Conservation (phyloP, 2,888 invertebrate species). For the Hirtodrosophila histrioides region DNA sequence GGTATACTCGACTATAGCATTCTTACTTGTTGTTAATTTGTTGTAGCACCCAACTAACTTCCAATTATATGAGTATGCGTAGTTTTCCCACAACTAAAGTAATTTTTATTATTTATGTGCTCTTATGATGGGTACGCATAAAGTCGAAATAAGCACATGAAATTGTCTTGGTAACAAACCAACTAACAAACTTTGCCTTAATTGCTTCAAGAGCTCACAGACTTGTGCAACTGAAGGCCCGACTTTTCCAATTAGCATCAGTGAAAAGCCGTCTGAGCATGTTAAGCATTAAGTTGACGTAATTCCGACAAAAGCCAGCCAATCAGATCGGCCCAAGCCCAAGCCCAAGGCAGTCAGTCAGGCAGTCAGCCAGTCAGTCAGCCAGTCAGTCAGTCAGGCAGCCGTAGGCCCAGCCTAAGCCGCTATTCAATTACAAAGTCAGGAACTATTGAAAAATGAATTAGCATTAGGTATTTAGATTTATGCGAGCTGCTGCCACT, state of each 20-base stretch:
- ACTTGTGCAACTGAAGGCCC: not conserved
- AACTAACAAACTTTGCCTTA: slow-evolving; percentile 10
- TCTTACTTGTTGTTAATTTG: too few species aligned
- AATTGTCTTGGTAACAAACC: slow-evolving; percentile 6
- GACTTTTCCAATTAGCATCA: too few species aligned
- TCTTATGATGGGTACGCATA: slow-evolving; percentile 9
- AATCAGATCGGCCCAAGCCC: slow-evolving; percentile 32
- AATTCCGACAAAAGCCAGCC: slow-evolving; percentile 19
- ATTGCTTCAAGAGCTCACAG: slow-evolving; percentile 1
- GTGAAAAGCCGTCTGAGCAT: slow-evolving; percentile 7
- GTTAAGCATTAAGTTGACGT: slow-evolving; percentile 6
- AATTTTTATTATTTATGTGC: slow-evolving; percentile 2
- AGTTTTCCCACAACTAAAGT: slow-evolving; percentile 20
- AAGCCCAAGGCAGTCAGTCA: too few species aligned
- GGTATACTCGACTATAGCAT: too few species aligned
- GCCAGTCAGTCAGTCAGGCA: too few species aligned
- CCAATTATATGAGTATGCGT: slow-evolving; percentile 7
- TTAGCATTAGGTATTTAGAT: slow-evolving; percentile 62
- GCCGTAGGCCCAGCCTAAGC: slow-evolving; percentile 4
- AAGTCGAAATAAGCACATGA: not conserved
- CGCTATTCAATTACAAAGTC: slow-evolving; percentile 55
- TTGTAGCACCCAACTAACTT: slow-evolving; percentile 16
- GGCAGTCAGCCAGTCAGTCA: too few species aligned
- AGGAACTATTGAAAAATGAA: slow-evolving; percentile 53
- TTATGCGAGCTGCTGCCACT: slow-evolving; percentile 50